Conservation (phyloP, 2,888 invertebrate genomes). For the Melangyna quadrimaculata region DNA sequence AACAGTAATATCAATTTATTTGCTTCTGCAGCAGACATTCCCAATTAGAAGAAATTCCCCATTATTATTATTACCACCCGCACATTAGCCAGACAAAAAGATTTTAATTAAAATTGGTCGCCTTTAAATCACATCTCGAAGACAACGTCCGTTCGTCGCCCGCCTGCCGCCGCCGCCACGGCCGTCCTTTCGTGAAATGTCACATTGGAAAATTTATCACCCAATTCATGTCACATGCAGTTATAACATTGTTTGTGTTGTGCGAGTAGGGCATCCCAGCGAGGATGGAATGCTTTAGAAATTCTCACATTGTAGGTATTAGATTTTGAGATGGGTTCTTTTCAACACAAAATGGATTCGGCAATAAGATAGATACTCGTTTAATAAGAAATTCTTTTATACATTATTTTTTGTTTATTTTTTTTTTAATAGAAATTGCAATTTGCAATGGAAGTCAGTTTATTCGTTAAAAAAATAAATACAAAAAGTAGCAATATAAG, state of each 20-base stretch:
- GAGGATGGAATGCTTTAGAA: neutral
- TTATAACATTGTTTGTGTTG: slow-evolving; percentile 4
- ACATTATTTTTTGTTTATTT: neutral
- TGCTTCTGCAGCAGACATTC: neutral
- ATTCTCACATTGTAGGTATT: slow-evolving; percentile 19
- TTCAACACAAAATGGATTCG: neutral
- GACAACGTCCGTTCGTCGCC: slow-evolving; percentile 38
- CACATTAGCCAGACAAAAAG: slow-evolving; percentile 1
- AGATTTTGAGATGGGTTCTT: slow-evolving; percentile 7
- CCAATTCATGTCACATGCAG: slow-evolving; percentile 42
- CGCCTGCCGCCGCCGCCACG: too few species aligned
- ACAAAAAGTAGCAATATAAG: too few species aligned
- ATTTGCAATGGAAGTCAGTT: too few species aligned
- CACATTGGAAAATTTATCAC: slow-evolving; percentile 49
- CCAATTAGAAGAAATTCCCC: slow-evolving; percentile 1
- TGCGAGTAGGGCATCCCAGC: neutral
- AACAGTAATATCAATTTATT: slow-evolving; percentile 2
- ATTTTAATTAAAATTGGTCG: slow-evolving; percentile 56
- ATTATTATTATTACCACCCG: neutral
- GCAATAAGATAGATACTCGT: neutral
- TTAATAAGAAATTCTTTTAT: neutral
- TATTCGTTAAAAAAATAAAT: too few species aligned
- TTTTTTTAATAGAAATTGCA: neutral
- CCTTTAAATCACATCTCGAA: slow-evolving; percentile 54
- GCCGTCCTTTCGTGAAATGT: slow-evolving; percentile 16